Base-by-base conservation (phyloP, 2,113 vertebrate species). In the Petaurus breviceps region DNA sequence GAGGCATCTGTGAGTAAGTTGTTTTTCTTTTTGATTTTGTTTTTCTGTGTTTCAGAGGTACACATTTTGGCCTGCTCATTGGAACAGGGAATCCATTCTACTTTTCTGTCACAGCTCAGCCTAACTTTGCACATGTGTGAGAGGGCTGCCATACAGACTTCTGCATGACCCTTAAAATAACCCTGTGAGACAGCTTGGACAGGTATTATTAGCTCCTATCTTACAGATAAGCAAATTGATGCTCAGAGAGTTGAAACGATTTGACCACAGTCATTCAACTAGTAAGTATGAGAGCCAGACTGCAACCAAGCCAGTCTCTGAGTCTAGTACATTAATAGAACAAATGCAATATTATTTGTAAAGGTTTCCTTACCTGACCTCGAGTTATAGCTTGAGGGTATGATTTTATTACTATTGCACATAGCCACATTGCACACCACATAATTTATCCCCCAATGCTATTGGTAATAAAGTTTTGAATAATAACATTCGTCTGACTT, bases 391-490 rank as follows among this genome's bases (percentile, higher is more conserved):
- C 90, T 84, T 84, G 6, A 90, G 90, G 90, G 90, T 90, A 26
- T 92, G 54, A 97, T 95, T 91, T 90, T 95, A 23, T 37, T 95
- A 97, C 11, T 53, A 54, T 43, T 51, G 8, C 49, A 28, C 97
- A 46, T 93, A 95, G 94, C 53, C 97, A 94, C 95, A 61, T 91
- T 90, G 91, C 94, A 50, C 97, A 92, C 3, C n/a, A 95, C 84
- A 52, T 90, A 90, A 97, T 96, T 96, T 94, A 97, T 95, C 49
- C 51, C 89, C 89, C 97, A 93, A 31, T 0, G 4, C 37, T 93
- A 90, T 51, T 51, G 25, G 90, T 94, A 96, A 97, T 91, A 90
- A 95, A 97, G 94, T 97, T 98, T 98, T 97, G 98, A 98, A 97
- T 98, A 97, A 98, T 95, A 97, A 90, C 94, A 91, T 98, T 97